These are phyloP conservation scores for Drosophila formosana DNA, from an alignment of 2,888 invertebrate species.

Conservation along the genomic window DNA sequence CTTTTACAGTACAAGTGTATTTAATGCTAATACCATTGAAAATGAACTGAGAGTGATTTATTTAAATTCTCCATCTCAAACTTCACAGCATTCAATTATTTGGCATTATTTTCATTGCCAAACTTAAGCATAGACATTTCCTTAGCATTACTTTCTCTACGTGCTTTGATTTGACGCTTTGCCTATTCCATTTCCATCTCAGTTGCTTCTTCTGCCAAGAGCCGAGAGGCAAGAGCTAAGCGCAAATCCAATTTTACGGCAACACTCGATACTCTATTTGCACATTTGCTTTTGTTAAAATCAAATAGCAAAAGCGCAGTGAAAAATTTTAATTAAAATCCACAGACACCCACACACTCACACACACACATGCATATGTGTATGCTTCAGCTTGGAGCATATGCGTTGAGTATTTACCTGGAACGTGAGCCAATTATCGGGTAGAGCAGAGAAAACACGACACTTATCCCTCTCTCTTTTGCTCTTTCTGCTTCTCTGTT, in stretches of 20 bases:
- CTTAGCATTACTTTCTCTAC: background rate
- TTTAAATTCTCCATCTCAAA: background rate
- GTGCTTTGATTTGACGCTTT: conserved; percentile 12
- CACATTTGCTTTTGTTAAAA: conserved; percentile 55
- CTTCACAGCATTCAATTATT: background rate
- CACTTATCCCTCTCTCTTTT: conserved; percentile 16
- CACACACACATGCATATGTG: conserved; percentile 22
- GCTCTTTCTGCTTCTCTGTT: conserved; percentile 9
- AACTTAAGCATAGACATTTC: background rate
- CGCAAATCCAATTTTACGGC: conserved; percentile 25
- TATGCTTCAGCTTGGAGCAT: conserved; percentile 48
- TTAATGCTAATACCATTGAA: background rate
- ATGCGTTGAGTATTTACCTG: conserved; percentile 75
- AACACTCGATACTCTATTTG: conserved; percentile 49
- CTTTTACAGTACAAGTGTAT: no score
- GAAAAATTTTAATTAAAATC: conserved; percentile 65
- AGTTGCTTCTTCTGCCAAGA: background rate
- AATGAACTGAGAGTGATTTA: background rate
- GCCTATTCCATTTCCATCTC: conserved; percentile 1
- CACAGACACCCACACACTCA: conserved; percentile 53
- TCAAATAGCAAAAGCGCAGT: conserved; percentile 52
- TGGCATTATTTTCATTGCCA: background rate
- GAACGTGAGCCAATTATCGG: conserved; percentile 79
- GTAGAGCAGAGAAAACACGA: conserved; percentile 27
- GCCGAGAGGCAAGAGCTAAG: background rate